Evolutionary conservation across 2,113 vertebrate genomes (phyloP), one percentile per base, ranked within the genome.

Genomic region (Bos indicus): DNA sequence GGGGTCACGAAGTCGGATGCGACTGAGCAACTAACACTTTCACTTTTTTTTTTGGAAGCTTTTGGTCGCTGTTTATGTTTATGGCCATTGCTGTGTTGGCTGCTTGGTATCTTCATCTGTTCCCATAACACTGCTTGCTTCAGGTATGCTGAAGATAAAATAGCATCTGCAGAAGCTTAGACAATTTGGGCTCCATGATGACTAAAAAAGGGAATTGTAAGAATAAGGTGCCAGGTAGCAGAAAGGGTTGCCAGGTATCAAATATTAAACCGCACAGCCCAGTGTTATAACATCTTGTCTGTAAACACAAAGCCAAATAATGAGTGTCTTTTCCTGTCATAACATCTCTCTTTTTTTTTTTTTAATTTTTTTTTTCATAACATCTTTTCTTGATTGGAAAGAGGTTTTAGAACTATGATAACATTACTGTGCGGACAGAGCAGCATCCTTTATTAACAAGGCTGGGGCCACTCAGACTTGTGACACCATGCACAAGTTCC

Each of bases 381-480:
- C 56, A 62, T 83, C 90, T 87, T 95, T 91, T 88, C 88, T 67
- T 92, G 71, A 54, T 57, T 52, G 59, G 54, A 89, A 95, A 83
- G 64, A 88, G 83, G 26, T 94, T 91, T 95, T 67, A 77, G 40
- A 86, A 82, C 80, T 43, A 1, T 56, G 51, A 26, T 95, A 88
- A 60, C 57, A 67, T 33, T 62, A 11, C 62, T 48, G 1, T 25
- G 52, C 48, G 64, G 93, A 19, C 43, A 95, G 90, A 62, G 57
- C 57, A 43, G 23, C 21, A 16, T 16, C 83, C 40, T 87, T 93
- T 83, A 46, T 84, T 71, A 46, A 25, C 57, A 74, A 56, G 46
- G 0, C 6, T 64, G 54, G 88, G 40, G 52, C 30, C 60, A 23
- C 46, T 25, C 81, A 67, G 81, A 71, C 21, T 81, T 51, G 33